Percentiles rank a stretch among this genome's conserved stretches.
These are phyloP conservation scores for Etia nguti DNA, from an alignment of 2,113 vertebrate species.

Conservation along the genomic window DNA sequence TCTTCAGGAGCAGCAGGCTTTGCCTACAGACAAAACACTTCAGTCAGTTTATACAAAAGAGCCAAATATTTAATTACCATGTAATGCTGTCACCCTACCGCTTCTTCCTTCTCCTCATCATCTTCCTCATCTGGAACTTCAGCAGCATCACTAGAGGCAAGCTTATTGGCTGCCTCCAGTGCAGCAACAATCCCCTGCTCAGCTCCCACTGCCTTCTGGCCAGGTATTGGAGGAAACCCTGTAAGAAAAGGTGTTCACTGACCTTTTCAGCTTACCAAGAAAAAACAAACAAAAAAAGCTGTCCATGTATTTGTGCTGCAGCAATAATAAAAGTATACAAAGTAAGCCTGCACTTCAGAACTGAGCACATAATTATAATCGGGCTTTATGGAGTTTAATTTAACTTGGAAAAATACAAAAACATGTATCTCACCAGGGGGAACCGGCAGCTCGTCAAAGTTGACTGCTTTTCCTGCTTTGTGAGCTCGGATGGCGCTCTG, in stretches of 20 bases:
- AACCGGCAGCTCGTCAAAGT: conserved; percentile 87
- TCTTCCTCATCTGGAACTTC: conserved; percentile 71
- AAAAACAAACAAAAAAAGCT: neutral
- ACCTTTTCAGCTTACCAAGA: neutral
- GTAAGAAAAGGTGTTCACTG: neutral
- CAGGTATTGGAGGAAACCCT: conserved; percentile 95
- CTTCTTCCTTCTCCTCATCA: conserved; percentile 64
- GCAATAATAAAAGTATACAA: neutral
- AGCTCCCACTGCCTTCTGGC: conserved; percentile 64
- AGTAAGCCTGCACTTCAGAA: neutral
- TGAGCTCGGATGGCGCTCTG: conserved; percentile 87
- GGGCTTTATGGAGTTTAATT: neutral
- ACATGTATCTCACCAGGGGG: conserved; percentile 81
- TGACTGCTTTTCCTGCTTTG: conserved; percentile 83
- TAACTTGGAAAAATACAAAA: neutral
- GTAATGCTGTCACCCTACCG: conserved; percentile 17
- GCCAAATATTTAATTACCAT: too few relatives aligned
- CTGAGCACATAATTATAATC: neutral
- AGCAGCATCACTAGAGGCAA: conserved; percentile 70
- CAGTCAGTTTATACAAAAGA: neutral
- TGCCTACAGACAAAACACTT: neutral
- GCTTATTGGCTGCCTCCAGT: conserved; percentile 80
- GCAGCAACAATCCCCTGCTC: conserved; percentile 75
- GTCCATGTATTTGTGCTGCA: neutral
- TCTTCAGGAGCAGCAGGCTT: conserved; percentile 27